phyloP scores from a whole-genome alignment of 2,113 vertebrate species.

The Chrysemys picta region DNA sequence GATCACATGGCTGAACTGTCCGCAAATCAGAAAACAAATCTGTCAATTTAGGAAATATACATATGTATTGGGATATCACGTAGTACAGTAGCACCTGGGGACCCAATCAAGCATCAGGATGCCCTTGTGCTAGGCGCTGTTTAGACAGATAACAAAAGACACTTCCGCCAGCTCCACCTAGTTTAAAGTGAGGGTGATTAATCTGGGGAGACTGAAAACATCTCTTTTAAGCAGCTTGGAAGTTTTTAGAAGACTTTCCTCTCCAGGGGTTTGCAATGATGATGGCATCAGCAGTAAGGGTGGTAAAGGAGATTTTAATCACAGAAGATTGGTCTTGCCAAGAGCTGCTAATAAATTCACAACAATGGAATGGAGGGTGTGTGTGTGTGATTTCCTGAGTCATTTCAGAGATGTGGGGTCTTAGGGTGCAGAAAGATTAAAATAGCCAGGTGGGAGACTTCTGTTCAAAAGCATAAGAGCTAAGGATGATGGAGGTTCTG shows the following conservation, averaged over 20 bases:
- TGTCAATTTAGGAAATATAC: background rate
- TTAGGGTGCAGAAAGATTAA: background rate
- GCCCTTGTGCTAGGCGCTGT: background rate
- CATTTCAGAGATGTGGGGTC: background rate
- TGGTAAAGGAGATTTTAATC: rapidly evolving
- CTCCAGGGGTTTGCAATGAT: background rate
- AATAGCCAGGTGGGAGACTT: background rate
- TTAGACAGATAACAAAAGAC: background rate
- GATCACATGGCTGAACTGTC: background rate
- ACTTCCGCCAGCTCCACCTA: background rate
- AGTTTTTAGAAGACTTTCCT: background rate
- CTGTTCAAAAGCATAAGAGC: background rate
- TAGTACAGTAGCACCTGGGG: background rate
- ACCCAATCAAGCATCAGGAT: background rate
- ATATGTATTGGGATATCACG: background rate
- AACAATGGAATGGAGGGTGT: background rate
- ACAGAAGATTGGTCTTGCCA: background rate
- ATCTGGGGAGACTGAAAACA: background rate
- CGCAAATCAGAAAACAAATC: background rate
- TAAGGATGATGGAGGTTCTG: background rate
- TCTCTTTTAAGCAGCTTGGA: background rate
- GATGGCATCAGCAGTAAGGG: rapidly evolving
- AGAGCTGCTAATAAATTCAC: background rate
- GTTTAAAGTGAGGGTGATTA: background rate
- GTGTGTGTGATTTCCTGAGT: background rate